These are phyloP conservation scores for Galeopterus variegatus DNA, from an alignment of 2,113 vertebrate species.

Conservation along the genomic window DNA sequence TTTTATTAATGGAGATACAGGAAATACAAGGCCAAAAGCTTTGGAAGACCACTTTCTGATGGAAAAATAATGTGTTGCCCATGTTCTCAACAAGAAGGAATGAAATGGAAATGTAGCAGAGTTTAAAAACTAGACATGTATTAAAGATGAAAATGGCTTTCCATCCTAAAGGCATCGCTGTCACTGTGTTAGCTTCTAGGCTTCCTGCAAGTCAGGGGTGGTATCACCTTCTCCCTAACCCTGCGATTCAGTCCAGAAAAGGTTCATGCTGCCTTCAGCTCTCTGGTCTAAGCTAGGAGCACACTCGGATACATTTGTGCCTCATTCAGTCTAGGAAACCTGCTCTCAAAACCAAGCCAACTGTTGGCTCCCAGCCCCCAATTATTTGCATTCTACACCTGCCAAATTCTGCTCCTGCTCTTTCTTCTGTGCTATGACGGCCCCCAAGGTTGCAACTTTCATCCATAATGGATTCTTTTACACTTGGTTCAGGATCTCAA, in stretches of 20 bases:
- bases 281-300: neutral
- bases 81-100: neutral
- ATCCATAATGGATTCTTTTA: neutral
- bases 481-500: neutral
- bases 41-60: neutral
- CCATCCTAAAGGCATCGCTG: too few species aligned
- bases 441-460: neutral
- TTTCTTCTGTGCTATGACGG: neutral
- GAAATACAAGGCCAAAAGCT: neutral
- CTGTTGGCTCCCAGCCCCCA: neutral
- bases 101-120: neutral
- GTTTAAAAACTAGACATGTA: neutral
- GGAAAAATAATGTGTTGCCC: neutral
- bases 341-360: neutral
- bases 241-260: neutral
- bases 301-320: neutral
- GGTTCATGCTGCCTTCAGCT: neutral
- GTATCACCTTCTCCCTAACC: neutral
- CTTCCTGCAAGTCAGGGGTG: neutral
- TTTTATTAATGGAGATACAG: neutral
- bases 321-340: neutral
- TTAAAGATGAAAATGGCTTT: neutral
- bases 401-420: neutral
- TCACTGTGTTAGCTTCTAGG: neutral
- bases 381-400: neutral